Conservation (phyloP, 2,113 vertebrate species). For the Meleagris gallopavo region DNA sequence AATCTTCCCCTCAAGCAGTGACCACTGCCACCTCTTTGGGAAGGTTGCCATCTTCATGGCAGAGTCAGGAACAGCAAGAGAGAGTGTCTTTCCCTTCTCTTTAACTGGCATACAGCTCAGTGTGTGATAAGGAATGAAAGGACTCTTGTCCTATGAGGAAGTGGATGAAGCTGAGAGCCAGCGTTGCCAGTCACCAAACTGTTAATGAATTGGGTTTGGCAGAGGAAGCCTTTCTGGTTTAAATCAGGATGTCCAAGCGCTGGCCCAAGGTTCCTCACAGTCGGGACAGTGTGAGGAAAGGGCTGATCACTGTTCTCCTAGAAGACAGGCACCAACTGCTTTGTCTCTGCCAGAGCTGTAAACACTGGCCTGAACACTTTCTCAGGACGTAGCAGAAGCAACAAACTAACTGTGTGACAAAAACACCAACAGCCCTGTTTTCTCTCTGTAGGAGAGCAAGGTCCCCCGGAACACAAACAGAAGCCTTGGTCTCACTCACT, state of each 20-base stretch:
- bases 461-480: background rate
- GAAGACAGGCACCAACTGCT: background rate
- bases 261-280: background rate
- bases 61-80: background rate
- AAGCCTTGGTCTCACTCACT: background rate
- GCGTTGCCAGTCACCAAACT: background rate
- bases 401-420: background rate
- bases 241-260: background rate
- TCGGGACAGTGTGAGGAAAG: background rate
- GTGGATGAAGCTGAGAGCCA: background rate
- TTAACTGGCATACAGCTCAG: background rate
- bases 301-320: background rate
- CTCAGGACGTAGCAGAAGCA: background rate
- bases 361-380: background rate
- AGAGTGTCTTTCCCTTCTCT: background rate
- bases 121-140: background rate
- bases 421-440: background rate
- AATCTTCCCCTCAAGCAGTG: rapidly evolving
- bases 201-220: background rate
- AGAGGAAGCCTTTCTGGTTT: rapidly evolving
- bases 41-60: background rate
- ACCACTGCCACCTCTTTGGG: background rate
- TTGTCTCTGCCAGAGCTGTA: background rate
- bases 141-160: background rate
- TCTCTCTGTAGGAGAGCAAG: background rate